Evolutionary conservation across 2,113 vertebrate genomes (phyloP), one percentile per base, ranked within the genome.

Genomic region (Leucosticte australis): DNA sequence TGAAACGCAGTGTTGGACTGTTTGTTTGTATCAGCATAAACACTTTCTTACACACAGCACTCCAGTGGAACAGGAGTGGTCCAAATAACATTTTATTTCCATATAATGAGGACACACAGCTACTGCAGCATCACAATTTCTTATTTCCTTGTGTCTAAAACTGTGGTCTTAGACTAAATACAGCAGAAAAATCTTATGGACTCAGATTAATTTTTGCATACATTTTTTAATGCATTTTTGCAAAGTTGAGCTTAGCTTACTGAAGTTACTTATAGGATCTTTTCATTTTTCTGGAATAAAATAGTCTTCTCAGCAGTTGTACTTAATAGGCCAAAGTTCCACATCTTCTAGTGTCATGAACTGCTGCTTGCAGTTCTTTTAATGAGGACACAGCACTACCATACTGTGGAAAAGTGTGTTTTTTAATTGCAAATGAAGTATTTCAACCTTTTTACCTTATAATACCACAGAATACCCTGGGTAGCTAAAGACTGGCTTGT

Each of bases 1-100:
- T 87, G 87, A 95, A 96, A 96, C 70, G 89, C 92, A 92, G 42
- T 94, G 60, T 60, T 92, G 75, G 83, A 75, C 71, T 83, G 79
- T 86, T 94, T 87, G 89, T 92, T 92, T 88, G 60, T 75, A 78
- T 50, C 93, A 86, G 22, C 44, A 75, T 64, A 71, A 90, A 67
- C 60, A 88, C 94, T 96, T 96, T 79, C 83, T 96, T 89, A 89
- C 30, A 83, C 41, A 84, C 64, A 93, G 65, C 37, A 75, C 18
- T 71, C 31, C 46, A 60, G 68, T 87, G 69, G 62, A 95, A 89
- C 81, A 89, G 46, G 77, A 89, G 67, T 77, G 60, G 64, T 90
- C 41, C 64, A 95, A 94, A 90, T 64, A 90, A 57, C 26, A 39
- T 90, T 90, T 89, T 84, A 56, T 95, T 92, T 90, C 87, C 83